phyloP scores from a whole-genome alignment of 1,140 invertebrate genomes.

The Mamestra configurata region DNA sequence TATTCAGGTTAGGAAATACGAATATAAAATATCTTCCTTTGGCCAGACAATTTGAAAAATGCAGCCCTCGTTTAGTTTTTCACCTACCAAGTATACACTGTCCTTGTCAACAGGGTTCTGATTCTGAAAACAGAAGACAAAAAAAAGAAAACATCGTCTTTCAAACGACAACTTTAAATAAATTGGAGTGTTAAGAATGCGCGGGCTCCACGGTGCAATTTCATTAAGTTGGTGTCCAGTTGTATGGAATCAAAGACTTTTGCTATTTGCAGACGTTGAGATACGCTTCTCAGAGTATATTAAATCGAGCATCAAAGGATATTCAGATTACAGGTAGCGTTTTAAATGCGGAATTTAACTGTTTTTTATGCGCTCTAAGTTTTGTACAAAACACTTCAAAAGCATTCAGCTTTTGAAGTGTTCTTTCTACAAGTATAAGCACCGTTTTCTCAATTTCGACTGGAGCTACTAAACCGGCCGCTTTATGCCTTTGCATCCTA shows the following conservation, averaged over 20 bases:
- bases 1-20: no score
- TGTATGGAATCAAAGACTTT: background rate
- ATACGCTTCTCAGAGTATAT: no score
- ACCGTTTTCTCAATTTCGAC: constrained; percentile 18
- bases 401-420: no score
- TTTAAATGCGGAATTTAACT: background rate
- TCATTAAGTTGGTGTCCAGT: background rate
- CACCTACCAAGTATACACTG: background rate
- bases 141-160: background rate
- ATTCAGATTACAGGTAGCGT: no score
- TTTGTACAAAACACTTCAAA: background rate
- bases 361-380: background rate
- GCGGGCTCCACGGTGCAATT: background rate
- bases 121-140: background rate
- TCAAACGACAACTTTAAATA: background rate
- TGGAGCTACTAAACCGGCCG: constrained; percentile 7
- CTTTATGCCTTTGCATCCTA: constrained; percentile 18
- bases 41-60: no score
- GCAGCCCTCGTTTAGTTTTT: background rate
- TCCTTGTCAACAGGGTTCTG: background rate
- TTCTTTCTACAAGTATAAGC: background rate
- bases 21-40: no score
- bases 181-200: background rate
- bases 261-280: no score
- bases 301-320: no score